Percentiles rank a stretch among this genome's conserved stretches.
Evolutionary conservation across 2,888 invertebrate genomes (phyloP).

Genomic region (Zelleria hepariella): DNA sequence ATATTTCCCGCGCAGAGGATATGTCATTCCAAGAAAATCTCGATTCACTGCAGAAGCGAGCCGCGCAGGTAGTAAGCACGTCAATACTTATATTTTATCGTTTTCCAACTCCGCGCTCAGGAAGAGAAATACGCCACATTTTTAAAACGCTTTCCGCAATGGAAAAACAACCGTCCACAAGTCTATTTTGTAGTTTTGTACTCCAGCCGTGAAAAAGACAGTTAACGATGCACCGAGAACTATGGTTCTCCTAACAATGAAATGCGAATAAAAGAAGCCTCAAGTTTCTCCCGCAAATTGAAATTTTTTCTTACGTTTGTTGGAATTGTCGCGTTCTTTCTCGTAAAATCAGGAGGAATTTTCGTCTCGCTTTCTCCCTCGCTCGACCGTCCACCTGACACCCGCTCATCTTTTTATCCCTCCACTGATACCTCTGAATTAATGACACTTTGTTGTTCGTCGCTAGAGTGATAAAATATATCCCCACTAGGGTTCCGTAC

Average conservation of each 20-base stretch:
- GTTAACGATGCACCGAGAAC: not conserved
- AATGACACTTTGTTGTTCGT: slow-evolving; percentile 38
- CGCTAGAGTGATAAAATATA: slow-evolving; percentile 14
- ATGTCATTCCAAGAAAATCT: not conserved
- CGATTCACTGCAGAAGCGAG: not conserved
- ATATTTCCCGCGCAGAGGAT: not conserved
- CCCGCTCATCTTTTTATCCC: slow-evolving; percentile 15
- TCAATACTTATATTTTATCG: not conserved
- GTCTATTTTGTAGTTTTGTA: not conserved
- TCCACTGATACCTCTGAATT: slow-evolving; percentile 32
- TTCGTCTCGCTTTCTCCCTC: slow-evolving; percentile 10
- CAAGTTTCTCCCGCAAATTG: slow-evolving; percentile 1
- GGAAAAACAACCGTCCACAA: not conserved
- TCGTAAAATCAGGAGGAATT: slow-evolving; percentile 2
- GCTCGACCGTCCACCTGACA: slow-evolving; percentile 9
- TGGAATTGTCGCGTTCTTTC: not conserved
- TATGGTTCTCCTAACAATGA: not conserved
- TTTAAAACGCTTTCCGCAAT: not conserved
- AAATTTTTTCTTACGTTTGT: not conserved
- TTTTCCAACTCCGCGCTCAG: not conserved
- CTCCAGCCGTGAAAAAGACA: not conserved
- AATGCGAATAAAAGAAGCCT: not conserved
- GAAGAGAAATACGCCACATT: not conserved
- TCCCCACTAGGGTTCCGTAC: not conserved
- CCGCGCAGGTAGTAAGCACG: not conserved